Evolutionary conservation across 1,140 invertebrate genomes (phyloP).

Genomic region (Gryon sp.): DNA sequence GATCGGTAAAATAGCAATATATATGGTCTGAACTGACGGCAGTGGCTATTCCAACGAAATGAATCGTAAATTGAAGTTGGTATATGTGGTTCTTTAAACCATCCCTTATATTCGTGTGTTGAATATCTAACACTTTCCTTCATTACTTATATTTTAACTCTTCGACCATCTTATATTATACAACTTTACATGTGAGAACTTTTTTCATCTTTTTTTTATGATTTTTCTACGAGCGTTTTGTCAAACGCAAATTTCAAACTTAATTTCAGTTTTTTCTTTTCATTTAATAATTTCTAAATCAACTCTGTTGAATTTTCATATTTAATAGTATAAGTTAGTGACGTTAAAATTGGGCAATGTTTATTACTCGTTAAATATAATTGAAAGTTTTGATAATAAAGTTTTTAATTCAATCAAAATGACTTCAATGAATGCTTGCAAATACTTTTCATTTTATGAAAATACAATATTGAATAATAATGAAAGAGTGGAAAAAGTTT

Average conservation of each 20-base stretch:
- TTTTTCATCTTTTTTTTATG: slow-evolving; percentile 74
- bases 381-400: slow-evolving; percentile 14
- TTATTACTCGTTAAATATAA: slow-evolving; percentile 15
- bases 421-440: slow-evolving; percentile 26
- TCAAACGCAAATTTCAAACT: slow-evolving; percentile 13
- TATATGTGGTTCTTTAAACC: slow-evolving; percentile 66
- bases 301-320: slow-evolving; percentile 16
- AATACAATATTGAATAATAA: slow-evolving; percentile 54
- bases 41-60: slow-evolving; percentile 75
- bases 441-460: slow-evolving; percentile 16
- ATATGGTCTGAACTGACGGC: slow-evolving; percentile 70
- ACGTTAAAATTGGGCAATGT: slow-evolving; percentile 12
- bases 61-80: slow-evolving; percentile 77
- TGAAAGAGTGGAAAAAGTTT: slow-evolving; percentile 40
- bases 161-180: slow-evolving; percentile 76
- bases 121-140: slow-evolving; percentile 71
- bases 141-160: slow-evolving; percentile 70
- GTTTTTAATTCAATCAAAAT: slow-evolving; percentile 35
- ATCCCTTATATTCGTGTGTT: slow-evolving; percentile 25
- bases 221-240: slow-evolving; percentile 45
- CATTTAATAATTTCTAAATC: slow-evolving; percentile 35
- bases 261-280: slow-evolving; percentile 25
- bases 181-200: slow-evolving; percentile 71
- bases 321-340: slow-evolving; percentile 20
- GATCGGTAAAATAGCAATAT: slow-evolving; percentile 77